A percentile compares a stretch with the other conserved stretches of the same genome.
These are phyloP conservation scores for Archivesica marissinica DNA, from an alignment of 1,140 invertebrate genomes.

Conservation along the genomic window DNA sequence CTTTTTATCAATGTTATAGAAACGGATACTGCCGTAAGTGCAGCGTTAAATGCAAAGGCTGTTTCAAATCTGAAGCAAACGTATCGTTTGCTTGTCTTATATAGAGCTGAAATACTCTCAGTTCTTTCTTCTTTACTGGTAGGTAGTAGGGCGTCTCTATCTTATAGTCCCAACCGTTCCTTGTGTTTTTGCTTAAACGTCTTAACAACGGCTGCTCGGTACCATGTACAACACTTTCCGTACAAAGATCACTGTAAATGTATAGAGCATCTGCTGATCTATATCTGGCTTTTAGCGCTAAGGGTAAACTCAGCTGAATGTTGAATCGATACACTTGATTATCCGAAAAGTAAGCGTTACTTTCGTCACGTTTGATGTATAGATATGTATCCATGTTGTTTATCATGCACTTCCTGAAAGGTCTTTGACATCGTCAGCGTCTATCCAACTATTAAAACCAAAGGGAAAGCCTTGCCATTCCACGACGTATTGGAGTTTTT, in stretches of 20 bases:
- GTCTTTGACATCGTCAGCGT: constrained; percentile 35
- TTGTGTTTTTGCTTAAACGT: constrained; percentile 18
- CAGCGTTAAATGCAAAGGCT: constrained; percentile 18
- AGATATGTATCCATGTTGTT: constrained; percentile 29
- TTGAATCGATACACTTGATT: constrained; percentile 39
- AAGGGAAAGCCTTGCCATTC: constrained; percentile 5
- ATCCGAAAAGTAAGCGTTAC: constrained; percentile 27
- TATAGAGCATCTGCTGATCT: neutral
- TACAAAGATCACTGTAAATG: constrained; percentile 41
- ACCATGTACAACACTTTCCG: constrained; percentile 44
- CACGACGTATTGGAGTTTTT: neutral
- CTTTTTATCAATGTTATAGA: constrained; percentile 20
- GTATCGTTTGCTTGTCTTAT: constrained; percentile 3
- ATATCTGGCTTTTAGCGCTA: neutral
- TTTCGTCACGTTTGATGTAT: constrained; percentile 46
- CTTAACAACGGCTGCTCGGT: constrained; percentile 21
- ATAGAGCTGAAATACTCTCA: constrained; percentile 24
- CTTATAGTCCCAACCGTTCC: constrained; percentile 21
- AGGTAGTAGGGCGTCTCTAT: constrained; percentile 19
- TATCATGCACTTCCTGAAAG: too few relatives aligned
- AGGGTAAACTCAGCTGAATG: constrained; percentile 12
- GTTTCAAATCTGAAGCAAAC: neutral
- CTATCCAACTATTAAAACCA: constrained; percentile 25
- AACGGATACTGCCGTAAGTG: constrained; percentile 39
- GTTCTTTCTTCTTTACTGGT: constrained; percentile 14